Evolutionary conservation across 2,113 vertebrate genomes (phyloP), one percentile per base, ranked within the genome.

Genomic region (Ictalurus punctatus): DNA sequence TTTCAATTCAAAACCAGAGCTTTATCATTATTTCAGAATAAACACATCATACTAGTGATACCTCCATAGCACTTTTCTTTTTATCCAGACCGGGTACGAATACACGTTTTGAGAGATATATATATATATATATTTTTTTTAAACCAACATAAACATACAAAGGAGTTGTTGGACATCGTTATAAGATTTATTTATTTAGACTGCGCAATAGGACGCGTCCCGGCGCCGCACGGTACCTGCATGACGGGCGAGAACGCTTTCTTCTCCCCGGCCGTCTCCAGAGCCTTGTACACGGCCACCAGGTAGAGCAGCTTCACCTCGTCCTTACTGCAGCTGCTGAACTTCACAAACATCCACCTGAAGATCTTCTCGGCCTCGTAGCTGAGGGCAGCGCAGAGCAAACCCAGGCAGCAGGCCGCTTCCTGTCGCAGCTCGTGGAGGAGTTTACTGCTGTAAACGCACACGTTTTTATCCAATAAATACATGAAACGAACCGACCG

Each of bases 331-430:
- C 97, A 97, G 63, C 97, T 96, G 83, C 95, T 97, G 94, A 99
- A 97, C 96, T 99, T 99, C 91, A 96, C 95, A 93, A 99, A 99
- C 94, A 99, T 97, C 98, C 98, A 99, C 94, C 98, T 99, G 95
- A 99, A 99, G 95, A 99, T 97, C 94, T 97, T 97, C 95, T 99
- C 98, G 0, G 98, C 97, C 94, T 99, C 98, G 0, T 98, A 99
- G 96, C 97, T 98, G 92, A 99, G 93, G 92, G 97, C 95, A 25
- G 97, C 97, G 94, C 98, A 99, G 90, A 99, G 97, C 93, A 99
- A 96, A 91, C 98, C 98, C 91, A 99, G 96, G 91, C 97, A 99
- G 92, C 95, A 96, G 54, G 98, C 98, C n/a, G 97, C 98, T 87
- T 99, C 98, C 95, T 99, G 98, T 92, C 98, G 96, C 93, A 99